Percentiles rank a stretch among this genome's conserved stretches.
phyloP scores from a whole-genome alignment of 2,888 invertebrate species.

The Nasonovia ribisnigri region DNA sequence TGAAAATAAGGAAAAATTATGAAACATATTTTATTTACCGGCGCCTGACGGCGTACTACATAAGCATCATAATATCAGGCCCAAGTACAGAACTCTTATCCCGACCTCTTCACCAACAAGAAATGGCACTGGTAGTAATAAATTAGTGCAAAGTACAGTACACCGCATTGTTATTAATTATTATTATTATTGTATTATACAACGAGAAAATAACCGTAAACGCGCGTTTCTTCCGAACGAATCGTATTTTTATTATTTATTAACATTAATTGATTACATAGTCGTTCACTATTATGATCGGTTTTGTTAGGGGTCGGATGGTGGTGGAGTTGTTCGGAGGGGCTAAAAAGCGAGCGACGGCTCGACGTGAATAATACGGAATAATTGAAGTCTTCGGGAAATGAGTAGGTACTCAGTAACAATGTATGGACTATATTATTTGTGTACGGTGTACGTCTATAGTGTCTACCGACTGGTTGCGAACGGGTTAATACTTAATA shows the following conservation, averaged over 20 bases:
- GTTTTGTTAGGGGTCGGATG: neutral
- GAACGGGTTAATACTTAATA: neutral
- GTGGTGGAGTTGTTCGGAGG: neutral
- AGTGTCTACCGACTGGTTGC: neutral
- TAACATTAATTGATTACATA: neutral
- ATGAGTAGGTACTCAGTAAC: neutral
- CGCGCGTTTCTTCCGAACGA: neutral
- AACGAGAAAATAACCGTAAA: neutral
- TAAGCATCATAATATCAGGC: neutral
- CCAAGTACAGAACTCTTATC: neutral
- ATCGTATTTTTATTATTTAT: neutral
- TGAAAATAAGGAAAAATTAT: neutral
- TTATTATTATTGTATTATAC: neutral
- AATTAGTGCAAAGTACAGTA: neutral
- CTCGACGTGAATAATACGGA: neutral
- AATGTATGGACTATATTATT: neutral
- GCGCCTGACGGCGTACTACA: neutral
- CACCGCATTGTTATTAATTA: neutral
- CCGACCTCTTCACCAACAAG: neutral
- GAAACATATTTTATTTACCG: neutral
- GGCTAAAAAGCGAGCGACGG: neutral
- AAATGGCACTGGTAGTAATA: neutral
- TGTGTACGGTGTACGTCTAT: neutral
- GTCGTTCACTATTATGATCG: neutral
- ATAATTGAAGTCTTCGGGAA: neutral